These are phyloP conservation scores for Ranitomeya imitator DNA, from an alignment of 2,113 vertebrate genomes.

Conservation along the genomic window DNA sequence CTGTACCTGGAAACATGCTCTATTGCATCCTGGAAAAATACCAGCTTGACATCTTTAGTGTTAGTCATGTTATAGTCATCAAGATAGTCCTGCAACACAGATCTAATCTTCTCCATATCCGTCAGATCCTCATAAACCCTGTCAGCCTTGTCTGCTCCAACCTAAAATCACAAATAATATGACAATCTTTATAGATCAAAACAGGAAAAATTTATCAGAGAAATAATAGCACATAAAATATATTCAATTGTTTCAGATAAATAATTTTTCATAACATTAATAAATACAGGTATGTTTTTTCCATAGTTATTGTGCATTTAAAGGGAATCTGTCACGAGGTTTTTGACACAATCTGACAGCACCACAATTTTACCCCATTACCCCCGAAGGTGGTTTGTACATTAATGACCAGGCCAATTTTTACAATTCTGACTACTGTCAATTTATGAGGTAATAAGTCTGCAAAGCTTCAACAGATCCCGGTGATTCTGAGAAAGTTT, in stretches of 20 bases:
- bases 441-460: too few species aligned
- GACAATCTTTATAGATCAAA: constrained; percentile 6
- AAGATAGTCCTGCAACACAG: constrained; percentile 82
- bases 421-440: too few species aligned
- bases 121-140: constrained; percentile 78
- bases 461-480: too few species aligned
- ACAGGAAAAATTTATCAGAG: neutral
- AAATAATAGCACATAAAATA: neutral
- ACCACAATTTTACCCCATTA: too few species aligned
- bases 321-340: too few species aligned
- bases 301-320: too few species aligned
- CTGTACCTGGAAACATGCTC: constrained; percentile 84
- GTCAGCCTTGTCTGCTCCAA: constrained; percentile 72
- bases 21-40: constrained; percentile 88
- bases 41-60: constrained; percentile 82
- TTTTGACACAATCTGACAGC: too few species aligned
- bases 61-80: constrained; percentile 82
- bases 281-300: neutral
- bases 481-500: too few species aligned
- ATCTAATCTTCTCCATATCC: constrained; percentile 75
- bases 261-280: neutral
- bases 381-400: too few species aligned
- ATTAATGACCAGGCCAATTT: too few species aligned
- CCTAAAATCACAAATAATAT: constrained; percentile 59
- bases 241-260: neutral